Evolutionary conservation across 2,797 vertebrate genomes (phyloP).

Genomic region (Danio jaintianensis): DNA sequence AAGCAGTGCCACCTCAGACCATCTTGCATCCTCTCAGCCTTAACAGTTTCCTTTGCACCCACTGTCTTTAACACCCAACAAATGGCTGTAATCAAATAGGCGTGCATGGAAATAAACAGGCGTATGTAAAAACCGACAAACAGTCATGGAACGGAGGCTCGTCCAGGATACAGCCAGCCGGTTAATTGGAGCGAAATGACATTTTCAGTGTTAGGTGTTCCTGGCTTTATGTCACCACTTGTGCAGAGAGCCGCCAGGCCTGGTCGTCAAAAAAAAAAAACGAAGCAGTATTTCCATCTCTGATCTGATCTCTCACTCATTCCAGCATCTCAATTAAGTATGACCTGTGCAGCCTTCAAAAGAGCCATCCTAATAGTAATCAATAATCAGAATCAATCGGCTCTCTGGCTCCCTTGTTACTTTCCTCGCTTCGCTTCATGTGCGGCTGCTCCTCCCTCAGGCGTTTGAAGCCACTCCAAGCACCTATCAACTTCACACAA

Average conservation of each 20-base stretch:
- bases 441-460: conserved; percentile 25
- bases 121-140: conserved; percentile 40
- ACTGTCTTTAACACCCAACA: conserved; percentile 47
- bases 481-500: conserved; percentile 68
- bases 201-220: conserved; percentile 76
- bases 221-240: conserved; percentile 66
- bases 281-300: background rate
- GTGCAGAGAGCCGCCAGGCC: conserved; percentile 60
- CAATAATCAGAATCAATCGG: conserved; percentile 69
- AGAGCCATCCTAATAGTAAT: conserved; percentile 66
- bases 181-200: conserved; percentile 78
- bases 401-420: conserved; percentile 54
- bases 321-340: conserved; percentile 68
- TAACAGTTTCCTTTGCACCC: conserved; percentile 47
- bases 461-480: conserved; percentile 56
- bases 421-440: background rate
- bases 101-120: conserved; percentile 61
- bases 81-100: conserved; percentile 55
- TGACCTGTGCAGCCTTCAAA: conserved; percentile 60
- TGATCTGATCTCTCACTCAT: conserved; percentile 40
- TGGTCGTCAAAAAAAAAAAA: conserved; percentile 30
- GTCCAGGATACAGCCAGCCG: conserved; percentile 66
- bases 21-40: conserved; percentile 20
- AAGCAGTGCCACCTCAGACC: background rate
- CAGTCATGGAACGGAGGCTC: conserved; percentile 64